These are phyloP conservation scores for Corvus moneduloides DNA, from an alignment of 2,113 vertebrate species.

Conservation along the genomic window DNA sequence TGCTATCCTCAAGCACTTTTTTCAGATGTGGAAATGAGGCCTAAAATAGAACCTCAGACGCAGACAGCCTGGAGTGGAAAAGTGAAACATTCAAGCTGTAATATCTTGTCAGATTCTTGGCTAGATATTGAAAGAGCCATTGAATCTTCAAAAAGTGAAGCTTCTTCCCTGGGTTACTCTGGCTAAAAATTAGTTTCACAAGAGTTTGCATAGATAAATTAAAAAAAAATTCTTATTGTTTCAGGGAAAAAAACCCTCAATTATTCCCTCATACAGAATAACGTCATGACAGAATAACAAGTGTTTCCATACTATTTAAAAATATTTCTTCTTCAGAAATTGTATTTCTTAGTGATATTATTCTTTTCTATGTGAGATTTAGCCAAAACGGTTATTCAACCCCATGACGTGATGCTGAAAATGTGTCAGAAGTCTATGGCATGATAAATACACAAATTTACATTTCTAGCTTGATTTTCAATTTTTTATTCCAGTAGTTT, in stretches of 20 bases:
- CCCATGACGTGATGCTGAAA: neutral
- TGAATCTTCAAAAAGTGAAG: neutral
- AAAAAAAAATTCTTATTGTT: neutral
- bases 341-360: neutral
- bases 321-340: neutral
- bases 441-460: neutral
- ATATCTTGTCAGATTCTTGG: neutral
- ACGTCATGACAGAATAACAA: neutral
- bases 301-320: neutral
- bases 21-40: neutral
- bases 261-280: neutral
- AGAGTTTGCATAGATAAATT: neutral
- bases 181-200: neutral
- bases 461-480: neutral
- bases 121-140: neutral
- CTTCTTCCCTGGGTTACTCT: neutral
- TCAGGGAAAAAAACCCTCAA: neutral
- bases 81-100: neutral
- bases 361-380: neutral
- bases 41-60: neutral
- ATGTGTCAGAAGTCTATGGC: neutral
- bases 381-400: neutral
- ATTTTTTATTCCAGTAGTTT: neutral
- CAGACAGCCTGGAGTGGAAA: neutral
- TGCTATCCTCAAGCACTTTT: neutral